Base-by-base conservation (phyloP, 2,113 vertebrate genomes). In the Pteropus alecto region DNA sequence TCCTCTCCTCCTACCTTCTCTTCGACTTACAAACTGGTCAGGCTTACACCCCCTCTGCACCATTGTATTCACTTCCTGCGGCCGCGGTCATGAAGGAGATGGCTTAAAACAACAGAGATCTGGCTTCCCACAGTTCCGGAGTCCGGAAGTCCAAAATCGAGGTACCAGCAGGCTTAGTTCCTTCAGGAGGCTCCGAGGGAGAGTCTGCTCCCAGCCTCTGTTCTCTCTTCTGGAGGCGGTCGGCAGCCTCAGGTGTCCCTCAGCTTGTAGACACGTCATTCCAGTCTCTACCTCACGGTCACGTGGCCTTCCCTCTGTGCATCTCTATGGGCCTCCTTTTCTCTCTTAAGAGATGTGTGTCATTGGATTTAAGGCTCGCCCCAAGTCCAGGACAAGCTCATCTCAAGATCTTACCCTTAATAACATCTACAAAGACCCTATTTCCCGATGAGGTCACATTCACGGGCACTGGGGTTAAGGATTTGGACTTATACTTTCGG, bases 261-360 rank as follows among this genome's bases (percentile, higher is more conserved):
- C 12, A 33, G 30, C 65, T 10, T 8, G 6, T 24, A 35, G 21
- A 2, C 7, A 8, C 14, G 0, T 28, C 14, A 0, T 33, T 51
- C 77, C 28, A 21, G 6, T 1, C 61, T 61, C n/a, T 16, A 60
- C 21, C 26, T 41, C 30, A 0, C 6, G 2, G 48, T 46, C 71
- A 19, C 10, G 1, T 7, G 18, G 73, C 11, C 24, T n/a, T 38
- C 48, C 11, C 43, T 38, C 10, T 26, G 48, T 38, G 48, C 5
- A 16, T 60, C 22, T n/a, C 13, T 43, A 22, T 21, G 6, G 33
- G 13, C 24, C 89, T 60, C 38, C 30, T 19, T 10, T 51, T 71
- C 84, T 38, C 8, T 7, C 33, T 3, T 0, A 16, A 21, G 18
- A 87, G 74, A 18, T 1, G 30, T 7, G 14, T 3, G 0, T 48